Conservation (phyloP, 2,888 invertebrate genomes). For the Agrochola lota region DNA sequence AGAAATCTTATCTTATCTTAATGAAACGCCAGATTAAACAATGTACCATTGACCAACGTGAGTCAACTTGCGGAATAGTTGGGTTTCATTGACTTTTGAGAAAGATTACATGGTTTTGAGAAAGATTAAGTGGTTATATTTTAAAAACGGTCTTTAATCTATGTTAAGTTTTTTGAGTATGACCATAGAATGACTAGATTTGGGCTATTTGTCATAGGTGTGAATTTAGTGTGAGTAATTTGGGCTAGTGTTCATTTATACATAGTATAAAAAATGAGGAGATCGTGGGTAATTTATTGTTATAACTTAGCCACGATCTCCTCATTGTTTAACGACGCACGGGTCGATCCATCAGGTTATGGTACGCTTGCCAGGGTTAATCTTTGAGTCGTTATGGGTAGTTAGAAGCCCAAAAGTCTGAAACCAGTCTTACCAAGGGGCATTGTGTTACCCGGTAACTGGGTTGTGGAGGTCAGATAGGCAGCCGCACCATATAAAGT, state of each 20-base stretch:
- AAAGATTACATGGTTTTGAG: constrained; percentile 16
- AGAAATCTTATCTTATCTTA: too few relatives aligned
- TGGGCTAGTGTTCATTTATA: background rate
- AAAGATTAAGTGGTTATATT: constrained; percentile 19
- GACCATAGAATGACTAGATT: background rate
- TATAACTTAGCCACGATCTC: too few relatives aligned
- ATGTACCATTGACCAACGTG: constrained; percentile 9
- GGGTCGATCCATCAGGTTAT: too few relatives aligned
- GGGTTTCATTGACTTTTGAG: constrained; percentile 18
- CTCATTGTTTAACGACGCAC: too few relatives aligned
- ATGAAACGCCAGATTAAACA: constrained; percentile 47
- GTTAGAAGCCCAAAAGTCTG: background rate
- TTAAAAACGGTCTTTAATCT: background rate
- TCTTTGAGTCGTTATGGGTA: background rate
- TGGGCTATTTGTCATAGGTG: background rate
- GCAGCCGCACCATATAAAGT: background rate
- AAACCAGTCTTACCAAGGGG: background rate
- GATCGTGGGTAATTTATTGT: too few relatives aligned
- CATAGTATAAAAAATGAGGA: too few relatives aligned
- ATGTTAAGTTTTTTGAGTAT: background rate
- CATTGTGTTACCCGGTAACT: background rate
- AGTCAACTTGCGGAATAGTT: constrained; percentile 30
- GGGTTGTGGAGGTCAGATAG: background rate
- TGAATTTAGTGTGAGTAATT: background rate
- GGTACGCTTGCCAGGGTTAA: too few relatives aligned